Evolutionary conservation across 1,140 invertebrate species (phyloP), one percentile per base, ranked within the genome.

Genomic region (Mylabris phalerata): DNA sequence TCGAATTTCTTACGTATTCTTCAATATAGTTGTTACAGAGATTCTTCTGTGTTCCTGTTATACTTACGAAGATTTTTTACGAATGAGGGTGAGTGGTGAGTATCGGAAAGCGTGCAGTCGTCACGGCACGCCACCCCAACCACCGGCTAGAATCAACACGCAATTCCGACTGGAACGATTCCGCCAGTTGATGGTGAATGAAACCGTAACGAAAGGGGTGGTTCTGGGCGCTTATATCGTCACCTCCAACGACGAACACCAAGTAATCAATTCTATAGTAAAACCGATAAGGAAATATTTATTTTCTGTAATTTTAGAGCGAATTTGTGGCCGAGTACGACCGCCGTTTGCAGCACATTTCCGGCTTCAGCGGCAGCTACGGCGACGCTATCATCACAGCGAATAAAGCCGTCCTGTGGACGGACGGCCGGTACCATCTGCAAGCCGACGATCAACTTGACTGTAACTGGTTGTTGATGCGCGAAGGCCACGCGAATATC

Each of bases 351-450:
- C 78, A 84, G 58, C 97, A 87, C 73, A 81, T 98, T 4, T 88
- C 88, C 48, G 92, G 92, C 3, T 98, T 95, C 75, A 85, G 83
- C 51, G 95, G 95, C 2, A 86, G 84, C 11, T 83, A 85, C 41
- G 93, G 87, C 0, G 84, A 85, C 2, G 92, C 87, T 0, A 80
- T 95, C 2, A 78, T 98, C 3, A 93, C 90, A 0, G 67, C 75
- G 44, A 75, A 78, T n/a, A 82, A 82, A 25, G 90, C 93, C 0
- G 84, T 88, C 1, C 67, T 98, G 13, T 98, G 94, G 95, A 92
- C 93, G 2, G 89, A 97, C 71, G 85, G 89, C 2, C 79, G 92
- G 32, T 96, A 96, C 74, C 85, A 87, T 65, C 73, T 86, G 24
- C 85, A 87, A 65, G 90, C 90, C 0, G 83, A 89, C 47, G 75